Evolutionary conservation across 1,140 invertebrate genomes (phyloP).

Genomic region (Nasonia longicornis): DNA sequence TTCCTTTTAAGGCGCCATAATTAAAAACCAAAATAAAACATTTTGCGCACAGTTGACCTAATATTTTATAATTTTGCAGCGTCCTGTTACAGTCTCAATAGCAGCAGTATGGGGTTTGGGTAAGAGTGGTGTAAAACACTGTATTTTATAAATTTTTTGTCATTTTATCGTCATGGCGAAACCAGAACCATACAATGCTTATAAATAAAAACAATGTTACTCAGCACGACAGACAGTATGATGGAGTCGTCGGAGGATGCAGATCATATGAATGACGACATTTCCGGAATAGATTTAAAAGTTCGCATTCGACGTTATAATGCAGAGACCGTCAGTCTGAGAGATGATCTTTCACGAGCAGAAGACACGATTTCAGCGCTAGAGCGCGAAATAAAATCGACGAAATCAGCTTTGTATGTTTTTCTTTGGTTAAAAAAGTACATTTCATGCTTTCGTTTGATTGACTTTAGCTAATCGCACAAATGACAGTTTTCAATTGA

Average conservation of each 20-base stretch:
- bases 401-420: constrained; percentile 31
- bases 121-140: constrained; percentile 17
- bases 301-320: constrained; percentile 48
- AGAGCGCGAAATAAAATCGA: constrained; percentile 8
- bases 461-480: not conserved
- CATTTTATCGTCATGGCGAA: not conserved
- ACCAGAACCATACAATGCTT: too few species aligned
- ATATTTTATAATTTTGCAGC: constrained; percentile 36
- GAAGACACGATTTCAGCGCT: constrained; percentile 45
- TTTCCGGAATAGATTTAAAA: constrained; percentile 43
- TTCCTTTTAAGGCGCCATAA: too few species aligned
- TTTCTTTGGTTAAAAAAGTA: not conserved
- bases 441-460: constrained; percentile 24
- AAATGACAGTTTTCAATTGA: not conserved
- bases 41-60: too few species aligned
- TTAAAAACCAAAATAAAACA: too few species aligned
- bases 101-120: constrained; percentile 43
- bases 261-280: constrained; percentile 33
- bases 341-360: constrained; percentile 47
- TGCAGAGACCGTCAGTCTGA: constrained; percentile 49
- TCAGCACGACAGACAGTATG: constrained; percentile 40
- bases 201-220: not conserved
- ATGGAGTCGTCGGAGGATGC: constrained; percentile 45
- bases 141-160: not conserved
- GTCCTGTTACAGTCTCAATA: constrained; percentile 43